Evolutionary conservation across 2,113 vertebrate species (phyloP).

Genomic region (Gymnobelideus leadbeateri): DNA sequence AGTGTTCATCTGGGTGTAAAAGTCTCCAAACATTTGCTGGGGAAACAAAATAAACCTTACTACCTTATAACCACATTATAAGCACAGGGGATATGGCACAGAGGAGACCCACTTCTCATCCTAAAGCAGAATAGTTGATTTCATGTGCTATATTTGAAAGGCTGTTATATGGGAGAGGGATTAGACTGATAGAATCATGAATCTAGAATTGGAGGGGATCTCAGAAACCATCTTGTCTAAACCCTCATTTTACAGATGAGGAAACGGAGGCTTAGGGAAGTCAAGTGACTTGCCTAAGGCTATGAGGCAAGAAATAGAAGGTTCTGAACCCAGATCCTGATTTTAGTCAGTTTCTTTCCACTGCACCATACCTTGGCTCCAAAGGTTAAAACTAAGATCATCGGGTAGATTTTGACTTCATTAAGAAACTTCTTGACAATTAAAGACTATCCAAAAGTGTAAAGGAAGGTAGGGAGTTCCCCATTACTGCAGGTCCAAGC

Average conservation of each 20-base stretch:
- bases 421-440: background rate
- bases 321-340: background rate
- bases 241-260: background rate
- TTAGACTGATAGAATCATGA: background rate
- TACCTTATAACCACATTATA: conserved; percentile 14
- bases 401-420: background rate
- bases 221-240: background rate
- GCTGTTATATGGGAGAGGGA: background rate
- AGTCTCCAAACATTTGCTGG: conserved; percentile 19
- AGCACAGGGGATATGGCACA: background rate
- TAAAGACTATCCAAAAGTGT: background rate
- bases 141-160: background rate
- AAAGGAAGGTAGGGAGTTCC: background rate
- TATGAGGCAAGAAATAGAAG: background rate
- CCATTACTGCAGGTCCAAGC: background rate
- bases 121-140: background rate
- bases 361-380: background rate
- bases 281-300: background rate
- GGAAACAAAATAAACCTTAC: background rate
- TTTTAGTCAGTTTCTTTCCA: background rate
- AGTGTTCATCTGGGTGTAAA: conserved; percentile 1
- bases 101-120: background rate
- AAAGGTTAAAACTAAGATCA: background rate
- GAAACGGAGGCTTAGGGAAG: background rate
- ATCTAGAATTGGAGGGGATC: background rate